These are phyloP conservation scores for Catocala fraxini DNA, from an alignment of 2,888 invertebrate genomes.

Conservation along the genomic window DNA sequence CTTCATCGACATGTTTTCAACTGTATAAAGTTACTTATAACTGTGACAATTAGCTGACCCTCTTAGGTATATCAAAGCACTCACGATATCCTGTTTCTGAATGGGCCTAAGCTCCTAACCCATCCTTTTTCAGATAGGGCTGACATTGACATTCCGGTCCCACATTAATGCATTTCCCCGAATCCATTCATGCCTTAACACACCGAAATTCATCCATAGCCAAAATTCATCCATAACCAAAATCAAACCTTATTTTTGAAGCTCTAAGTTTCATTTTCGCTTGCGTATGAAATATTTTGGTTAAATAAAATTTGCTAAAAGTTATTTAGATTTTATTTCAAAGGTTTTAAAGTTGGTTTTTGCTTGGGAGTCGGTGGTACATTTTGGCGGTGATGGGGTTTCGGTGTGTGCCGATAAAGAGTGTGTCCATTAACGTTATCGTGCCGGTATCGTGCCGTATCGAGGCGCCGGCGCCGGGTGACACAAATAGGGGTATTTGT, in stretches of 20 bases:
- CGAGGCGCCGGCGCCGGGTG: conserved; percentile 81
- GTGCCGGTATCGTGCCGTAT: conserved; percentile 80
- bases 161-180: conserved; percentile 81
- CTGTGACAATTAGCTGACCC: conserved; percentile 18
- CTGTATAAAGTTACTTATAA: background rate
- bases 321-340: conserved; percentile 20
- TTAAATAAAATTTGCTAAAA: conserved; percentile 7
- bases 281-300: conserved; percentile 9
- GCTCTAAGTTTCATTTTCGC: conserved; percentile 35
- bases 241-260: conserved; percentile 60
- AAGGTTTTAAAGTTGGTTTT: conserved; percentile 39
- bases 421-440: conserved; percentile 85
- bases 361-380: conserved; percentile 52
- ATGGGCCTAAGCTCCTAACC: conserved; percentile 62
- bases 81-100: conserved; percentile 60
- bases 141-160: conserved; percentile 79
- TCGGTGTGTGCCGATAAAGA: conserved; percentile 71
- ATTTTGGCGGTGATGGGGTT: conserved; percentile 61
- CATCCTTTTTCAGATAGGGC: conserved; percentile 70
- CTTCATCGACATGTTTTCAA: no score
- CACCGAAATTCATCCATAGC: conserved; percentile 10
- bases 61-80: conserved; percentile 49
- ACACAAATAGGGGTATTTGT: conserved; percentile 71
- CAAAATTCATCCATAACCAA: conserved; percentile 55
- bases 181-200: conserved; percentile 76